Evolutionary conservation across 2,113 vertebrate species (phyloP), one percentile per base, ranked within the genome.

Genomic region (Chaetodon auriga): DNA sequence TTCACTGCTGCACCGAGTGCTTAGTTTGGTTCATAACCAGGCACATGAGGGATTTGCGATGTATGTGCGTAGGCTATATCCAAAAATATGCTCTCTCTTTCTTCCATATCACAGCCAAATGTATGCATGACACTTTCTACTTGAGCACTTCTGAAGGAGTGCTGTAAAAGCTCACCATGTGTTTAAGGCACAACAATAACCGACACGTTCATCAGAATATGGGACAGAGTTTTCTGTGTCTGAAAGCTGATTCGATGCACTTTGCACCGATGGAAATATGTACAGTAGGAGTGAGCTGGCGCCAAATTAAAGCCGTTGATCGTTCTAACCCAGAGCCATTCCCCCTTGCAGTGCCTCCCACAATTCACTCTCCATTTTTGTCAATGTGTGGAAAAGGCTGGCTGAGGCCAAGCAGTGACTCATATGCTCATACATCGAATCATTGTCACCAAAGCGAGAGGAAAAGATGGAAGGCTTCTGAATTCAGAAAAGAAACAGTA

Each of bases 311-410:
- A 90, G 85, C 78, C 2, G 66, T 6, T 70, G 83, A 84, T 88
- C 51, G 7, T 75, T 88, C 75, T 85, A 83, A 83, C 78, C 78
- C 68, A 72, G 76, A 89, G 66, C 73, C 78, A 25, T 41, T 61
- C 78, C 82, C 49, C 75, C 70, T 86, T 55, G 57, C 84, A 70
- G 76, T 68, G 81, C 93, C 90, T 93, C 94, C 92, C 90, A 93
- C 93, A 88, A 85, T 75, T 92, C 90, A 83, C 73, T 75, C 86
- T 81, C 82, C 77, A 80, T 90, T 93, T 93, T 87, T 92, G 81
- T 90, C 82, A 91, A 86, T 90, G 89, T 93, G 92, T 91, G 90
- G 89, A 92, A 90, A 90, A 94, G 86, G 87, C 89, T 86, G 82
- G 78, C 87, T 75, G 75, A 85, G 87, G 92, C 92, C 86, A 87